Evolutionary conservation across 2,888 invertebrate genomes (phyloP), one percentile per base, ranked within the genome.

Genomic region (Busseola fusca): DNA sequence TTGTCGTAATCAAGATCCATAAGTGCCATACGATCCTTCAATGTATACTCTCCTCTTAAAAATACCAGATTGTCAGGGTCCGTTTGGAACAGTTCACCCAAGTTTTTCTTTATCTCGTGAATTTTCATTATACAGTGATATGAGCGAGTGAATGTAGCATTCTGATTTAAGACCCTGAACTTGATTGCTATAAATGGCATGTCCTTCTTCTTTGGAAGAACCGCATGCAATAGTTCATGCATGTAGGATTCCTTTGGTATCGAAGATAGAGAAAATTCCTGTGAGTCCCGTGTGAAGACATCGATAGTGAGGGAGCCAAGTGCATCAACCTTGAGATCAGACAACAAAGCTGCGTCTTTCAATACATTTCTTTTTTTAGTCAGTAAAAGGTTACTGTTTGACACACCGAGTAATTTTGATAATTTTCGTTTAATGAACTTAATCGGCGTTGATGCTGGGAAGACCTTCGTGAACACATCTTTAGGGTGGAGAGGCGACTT

Each of bases 101-200:
- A 92, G 83, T 97, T 96, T 82, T 96, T 95, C 88, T 97, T 97
- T 57, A 97, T 94, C 84, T 96, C 96, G 67, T 92, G 94, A 63
- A 97, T 91, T 74, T 95, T 96, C 88, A 96, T 95, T 34, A 93
- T 92, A 1, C 94, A 93, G 69, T 96, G 93, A 80, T 96, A 96
- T 0, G 96, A 95, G 57, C 96, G 94, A 18, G 96, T 96, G 80
- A 96, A 96, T 52, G 87, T 86, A 18, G 87, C 89, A 77, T 91
- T 93, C 84, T 95, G 95, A 84, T 93, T 93, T n/a, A 87, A 87
- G 14, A 95, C 86, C 83, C 86, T 92, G 84, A 95, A 95, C 84
- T 95, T 95, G 30, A 95, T 93, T 9, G 94, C 95, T 81, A 95
- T 93, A 82, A 95, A 95, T n/a, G 94, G 92, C 87, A 93, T 90